Evolutionary conservation across 2,888 invertebrate species (phyloP), one percentile per base, ranked within the genome.

Genomic region (Encarsia formosa): DNA sequence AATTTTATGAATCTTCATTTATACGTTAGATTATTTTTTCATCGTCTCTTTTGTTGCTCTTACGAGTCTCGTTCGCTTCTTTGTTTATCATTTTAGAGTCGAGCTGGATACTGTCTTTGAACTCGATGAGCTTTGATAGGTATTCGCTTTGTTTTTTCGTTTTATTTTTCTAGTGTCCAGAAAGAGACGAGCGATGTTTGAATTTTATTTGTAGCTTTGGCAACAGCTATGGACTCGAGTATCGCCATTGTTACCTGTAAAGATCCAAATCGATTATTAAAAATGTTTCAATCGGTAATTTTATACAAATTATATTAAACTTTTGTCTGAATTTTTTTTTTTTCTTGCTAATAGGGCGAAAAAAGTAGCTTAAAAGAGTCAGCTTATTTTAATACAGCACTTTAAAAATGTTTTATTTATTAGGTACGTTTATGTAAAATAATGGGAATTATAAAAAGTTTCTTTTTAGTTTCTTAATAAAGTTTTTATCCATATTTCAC

Each of bases 241-340:
- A 61, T 65, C 64, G 62, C 64, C 64, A 62, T 64, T 60, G 66
- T 67, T 67, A 70, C 66, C 71, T 71, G 63, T 49, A 62, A 54
- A n/a, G n/a, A n/a, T n/a, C n/a, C n/a, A n/a, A n/a, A n/a, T n/a
- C n/a, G n/a, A n/a, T n/a, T n/a, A n/a, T n/a, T n/a, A n/a, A n/a
- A n/a, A n/a, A n/a, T n/a, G n/a, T n/a, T n/a, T n/a, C n/a, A n/a
- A n/a, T n/a, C n/a, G n/a, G n/a, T n/a, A n/a, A n/a, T n/a, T n/a
- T n/a, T n/a, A n/a, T n/a, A n/a, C n/a, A n/a, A n/a, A n/a, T n/a
- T n/a, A n/a, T n/a, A n/a, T n/a, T n/a, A n/a, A 18, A 19, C 5
- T 19, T 18, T 19, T n/a, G n/a, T n/a, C n/a, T n/a, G 26, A 26
- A 11, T 26, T 11, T 26, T 5, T 11, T 11, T 26, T 5, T 26